Percentiles rank a stretch among this genome's conserved stretches.
Evolutionary conservation across 2,113 vertebrate species (phyloP).

Genomic region (Zeus faber): DNA sequence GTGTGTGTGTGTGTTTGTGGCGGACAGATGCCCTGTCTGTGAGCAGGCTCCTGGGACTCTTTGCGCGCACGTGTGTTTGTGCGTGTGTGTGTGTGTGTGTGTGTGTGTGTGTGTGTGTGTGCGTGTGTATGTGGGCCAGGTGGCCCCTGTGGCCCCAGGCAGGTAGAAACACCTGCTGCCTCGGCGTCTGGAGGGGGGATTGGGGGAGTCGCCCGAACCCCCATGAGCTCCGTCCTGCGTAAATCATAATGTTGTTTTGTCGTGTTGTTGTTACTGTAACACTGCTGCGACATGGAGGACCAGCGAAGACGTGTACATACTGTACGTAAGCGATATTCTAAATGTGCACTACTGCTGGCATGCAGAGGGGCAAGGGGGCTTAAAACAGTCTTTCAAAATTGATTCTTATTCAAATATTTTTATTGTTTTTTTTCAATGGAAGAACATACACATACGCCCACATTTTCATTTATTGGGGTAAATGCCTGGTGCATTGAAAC

Average conservation of each 20-base stretch:
- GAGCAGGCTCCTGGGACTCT: conserved; percentile 20
- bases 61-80: conserved; percentile 28
- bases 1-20: conserved; percentile 33
- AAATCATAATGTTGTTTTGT: conserved; percentile 46
- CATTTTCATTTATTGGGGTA: too few species aligned
- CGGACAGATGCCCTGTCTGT: conserved; percentile 13
- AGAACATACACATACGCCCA: too few species aligned
- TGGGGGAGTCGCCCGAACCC: conserved; percentile 11
- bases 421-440: conserved; percentile 20
- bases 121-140: conserved; percentile 36
- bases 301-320: not conserved
- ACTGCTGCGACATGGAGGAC: conserved; percentile 3
- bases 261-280: conserved; percentile 49
- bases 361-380: too few species aligned
- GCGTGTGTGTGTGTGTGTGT: conserved; percentile 27
- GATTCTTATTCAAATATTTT: not conserved
- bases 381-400: not conserved
- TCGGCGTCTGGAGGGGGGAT: conserved; percentile 44
- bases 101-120: conserved; percentile 23
- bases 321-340: not conserved
- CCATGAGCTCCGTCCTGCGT: conserved; percentile 36
- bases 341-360: not conserved
- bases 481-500: too few species aligned
- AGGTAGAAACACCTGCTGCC: conserved; percentile 61
- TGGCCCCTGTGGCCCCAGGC: conserved; percentile 44